Conservation (phyloP, 2,797 vertebrate genomes). For the Prionace glauca region DNA sequence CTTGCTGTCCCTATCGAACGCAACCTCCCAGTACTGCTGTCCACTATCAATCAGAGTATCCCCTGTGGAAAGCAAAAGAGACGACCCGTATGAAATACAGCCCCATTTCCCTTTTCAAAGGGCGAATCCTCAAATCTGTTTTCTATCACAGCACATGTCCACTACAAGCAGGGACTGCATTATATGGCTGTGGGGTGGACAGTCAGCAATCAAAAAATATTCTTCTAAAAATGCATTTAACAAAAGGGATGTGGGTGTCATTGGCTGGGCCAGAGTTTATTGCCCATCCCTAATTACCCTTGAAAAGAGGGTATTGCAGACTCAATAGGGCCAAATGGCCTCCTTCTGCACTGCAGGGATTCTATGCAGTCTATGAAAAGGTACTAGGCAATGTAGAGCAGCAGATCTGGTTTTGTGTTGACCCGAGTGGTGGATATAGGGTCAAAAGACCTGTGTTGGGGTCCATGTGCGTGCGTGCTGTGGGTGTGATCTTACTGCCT, state of each 20-base stretch:
- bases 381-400: background rate
- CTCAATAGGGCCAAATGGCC: too few relatives aligned
- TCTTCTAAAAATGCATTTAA: too few relatives aligned
- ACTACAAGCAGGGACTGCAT: background rate
- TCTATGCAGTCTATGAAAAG: background rate
- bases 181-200: background rate
- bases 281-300: too few relatives aligned
- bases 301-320: too few relatives aligned
- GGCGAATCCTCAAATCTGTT: background rate
- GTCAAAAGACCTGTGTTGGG: too few relatives aligned
- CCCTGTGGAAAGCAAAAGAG: slow-evolving; percentile 51
- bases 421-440: background rate
- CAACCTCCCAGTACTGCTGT: slow-evolving; percentile 91
- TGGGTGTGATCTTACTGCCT: too few relatives aligned
- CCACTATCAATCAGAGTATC: slow-evolving; percentile 81
- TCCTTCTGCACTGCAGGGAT: too few relatives aligned
- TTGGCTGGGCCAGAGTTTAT: too few relatives aligned
- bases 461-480: too few relatives aligned
- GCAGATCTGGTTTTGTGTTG: background rate
- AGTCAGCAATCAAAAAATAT: background rate
- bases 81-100: background rate
- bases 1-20: slow-evolving; percentile 88
- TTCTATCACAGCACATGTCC: background rate
- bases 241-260: too few relatives aligned
- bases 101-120: background rate